These are phyloP conservation scores for Aphis craccivora DNA, from an alignment of 1,140 invertebrate genomes.

Conservation along the genomic window DNA sequence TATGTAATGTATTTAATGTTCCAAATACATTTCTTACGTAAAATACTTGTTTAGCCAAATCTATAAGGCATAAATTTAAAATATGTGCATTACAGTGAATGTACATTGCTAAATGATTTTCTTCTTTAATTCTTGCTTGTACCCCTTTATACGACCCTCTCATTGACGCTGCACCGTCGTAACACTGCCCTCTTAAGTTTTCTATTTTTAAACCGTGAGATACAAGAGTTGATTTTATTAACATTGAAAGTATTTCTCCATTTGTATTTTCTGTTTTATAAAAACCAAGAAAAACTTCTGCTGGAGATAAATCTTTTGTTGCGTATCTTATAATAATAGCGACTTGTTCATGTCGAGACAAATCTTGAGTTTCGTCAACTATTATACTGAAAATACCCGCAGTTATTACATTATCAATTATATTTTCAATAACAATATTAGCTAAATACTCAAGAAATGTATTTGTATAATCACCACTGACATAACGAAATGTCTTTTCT, in stretches of 20 bases:
- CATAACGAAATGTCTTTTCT: too few relatives aligned
- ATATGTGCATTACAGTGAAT: slow-evolving; percentile 50
- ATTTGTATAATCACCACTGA: too few relatives aligned
- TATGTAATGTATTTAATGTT: slow-evolving; percentile 20
- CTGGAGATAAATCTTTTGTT: too few relatives aligned
- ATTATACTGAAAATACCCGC: background rate
- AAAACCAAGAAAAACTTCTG: too few relatives aligned
- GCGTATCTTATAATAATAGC: too few relatives aligned
- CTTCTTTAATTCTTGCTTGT: slow-evolving; percentile 35
- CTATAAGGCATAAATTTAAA: slow-evolving; percentile 24
- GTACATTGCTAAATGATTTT: slow-evolving; percentile 36
- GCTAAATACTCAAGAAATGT: too few relatives aligned
- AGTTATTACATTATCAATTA: background rate
- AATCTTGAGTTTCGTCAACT: background rate
- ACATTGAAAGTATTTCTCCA: background rate
- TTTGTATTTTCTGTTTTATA: background rate
- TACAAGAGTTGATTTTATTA: background rate
- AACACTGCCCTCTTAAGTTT: slow-evolving; percentile 52
- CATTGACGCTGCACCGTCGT: slow-evolving; percentile 56
- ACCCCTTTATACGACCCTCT: slow-evolving; percentile 38
- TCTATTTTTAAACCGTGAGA: slow-evolving; percentile 13
- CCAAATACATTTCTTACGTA: slow-evolving; percentile 24
- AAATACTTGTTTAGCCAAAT: slow-evolving; percentile 12
- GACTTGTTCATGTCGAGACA: too few relatives aligned
- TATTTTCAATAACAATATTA: background rate